Evolutionary conservation across 2,797 vertebrate genomes (phyloP).

Genomic region (Selene dorsalis): DNA sequence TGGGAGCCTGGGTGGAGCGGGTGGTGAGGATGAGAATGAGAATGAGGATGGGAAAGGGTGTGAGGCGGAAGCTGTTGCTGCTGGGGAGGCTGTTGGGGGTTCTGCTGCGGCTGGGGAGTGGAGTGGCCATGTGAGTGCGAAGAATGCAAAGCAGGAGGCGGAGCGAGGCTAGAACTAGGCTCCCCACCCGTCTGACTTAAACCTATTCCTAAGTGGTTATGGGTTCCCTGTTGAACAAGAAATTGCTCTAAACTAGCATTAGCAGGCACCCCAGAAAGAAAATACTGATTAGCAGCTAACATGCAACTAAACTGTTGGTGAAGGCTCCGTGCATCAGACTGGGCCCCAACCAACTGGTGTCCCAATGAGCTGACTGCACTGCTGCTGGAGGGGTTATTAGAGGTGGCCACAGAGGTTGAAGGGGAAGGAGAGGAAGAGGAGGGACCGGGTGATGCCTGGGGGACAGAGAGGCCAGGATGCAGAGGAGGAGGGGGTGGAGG

Average conservation of each 20-base stretch:
- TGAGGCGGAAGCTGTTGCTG: conserved; percentile 86
- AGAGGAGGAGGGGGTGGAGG: conserved; percentile 88
- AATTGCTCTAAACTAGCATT: conserved; percentile 89
- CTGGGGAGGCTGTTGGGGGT: conserved; percentile 80
- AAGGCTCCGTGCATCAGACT: conserved; percentile 88
- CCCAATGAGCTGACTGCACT: conserved; percentile 87
- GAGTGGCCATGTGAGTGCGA: conserved; percentile 85
- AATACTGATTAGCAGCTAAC: conserved; percentile 90
- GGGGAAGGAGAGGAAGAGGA: conserved; percentile 86
- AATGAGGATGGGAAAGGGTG: conserved; percentile 84
- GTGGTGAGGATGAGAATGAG: conserved; percentile 86
- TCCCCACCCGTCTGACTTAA: conserved; percentile 84
- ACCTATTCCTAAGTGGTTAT: conserved; percentile 87
- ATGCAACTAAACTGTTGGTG: conserved; percentile 91
- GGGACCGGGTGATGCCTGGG: conserved; percentile 86
- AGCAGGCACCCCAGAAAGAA: conserved; percentile 87
- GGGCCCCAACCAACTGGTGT: conserved; percentile 87
- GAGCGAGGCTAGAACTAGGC: conserved; percentile 82
- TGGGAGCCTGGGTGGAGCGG: conserved; percentile 86
- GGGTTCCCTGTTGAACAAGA: conserved; percentile 88
- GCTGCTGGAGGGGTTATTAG: conserved; percentile 87
- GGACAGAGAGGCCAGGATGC: conserved; percentile 86
- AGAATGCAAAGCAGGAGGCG: conserved; percentile 87
- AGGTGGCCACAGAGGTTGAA: conserved; percentile 85
- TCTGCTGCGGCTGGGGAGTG: conserved; percentile 81